Base-by-base conservation (phyloP, 1,140 invertebrate species). In the Papilio aristodemus region DNA sequence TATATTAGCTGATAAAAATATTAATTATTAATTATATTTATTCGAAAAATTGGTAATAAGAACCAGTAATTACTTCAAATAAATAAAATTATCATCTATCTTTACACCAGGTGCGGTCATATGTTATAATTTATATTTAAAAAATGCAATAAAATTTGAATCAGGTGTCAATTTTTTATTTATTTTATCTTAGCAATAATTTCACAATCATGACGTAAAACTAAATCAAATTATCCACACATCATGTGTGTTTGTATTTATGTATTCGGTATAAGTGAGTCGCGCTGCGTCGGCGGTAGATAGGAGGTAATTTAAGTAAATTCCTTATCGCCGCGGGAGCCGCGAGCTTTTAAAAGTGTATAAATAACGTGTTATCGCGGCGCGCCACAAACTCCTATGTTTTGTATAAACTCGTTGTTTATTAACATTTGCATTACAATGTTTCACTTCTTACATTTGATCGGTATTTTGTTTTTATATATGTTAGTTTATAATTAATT, bases 231-330 rank as follows among this genome's bases (percentile, higher is more conserved):
- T 54, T 9, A 10, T 9, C 22, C 14, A 43, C 14, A 5, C 5
- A 22, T 54, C 11, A 54, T 54, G 46, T 54, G 19, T 54, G 22
- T 54, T 54, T 13, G 19, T 50, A 50, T 22, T 50, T 22, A 3
- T 50, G 4, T 54, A 36, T 32, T 32, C 22, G 59, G 39, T 50
- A 50, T 17, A 17, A 25, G 11, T 32, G n/a, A 59, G 6, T 37
- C 27, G 57, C 22, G 37, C 10, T 25, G 60, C 27, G 37, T 19
- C 19, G 60, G 60, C 11, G n/a, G 22, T 13, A 66, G 63, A 66
- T 66, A 66, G 63, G 27, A 66, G 63, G 63, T 66, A 66, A 66
- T 66, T 66, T 66, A 66, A 66, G 63, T 66, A 66, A 66, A 66
- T 50, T 66, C 63, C 39, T 66, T 66, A 66, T 66, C 63, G 25